Evolutionary conservation across 2,797 vertebrate species (phyloP).

Genomic region (Protosalanx chinensis): DNA sequence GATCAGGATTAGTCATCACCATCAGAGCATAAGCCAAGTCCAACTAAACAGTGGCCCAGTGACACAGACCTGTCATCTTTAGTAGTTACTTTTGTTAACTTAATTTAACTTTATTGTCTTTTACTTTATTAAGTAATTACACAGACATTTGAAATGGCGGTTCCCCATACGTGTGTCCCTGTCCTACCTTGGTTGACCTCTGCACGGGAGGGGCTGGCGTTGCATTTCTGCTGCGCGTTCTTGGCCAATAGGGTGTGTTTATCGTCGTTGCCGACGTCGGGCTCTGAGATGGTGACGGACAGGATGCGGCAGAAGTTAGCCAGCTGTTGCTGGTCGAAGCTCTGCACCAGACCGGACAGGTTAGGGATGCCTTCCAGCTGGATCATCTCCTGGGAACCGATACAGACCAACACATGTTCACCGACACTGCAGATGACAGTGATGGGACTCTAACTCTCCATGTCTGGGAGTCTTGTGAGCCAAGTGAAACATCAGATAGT

Average conservation of each 20-base stretch:
- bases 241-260: conserved; percentile 97
- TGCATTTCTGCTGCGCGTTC: conserved; percentile 93
- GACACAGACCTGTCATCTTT: no score
- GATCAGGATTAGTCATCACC: neutral
- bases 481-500: no score
- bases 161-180: neutral
- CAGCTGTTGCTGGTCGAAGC: conserved; percentile 97
- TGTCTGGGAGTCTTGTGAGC: no score
- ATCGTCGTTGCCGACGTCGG: conserved; percentile 92
- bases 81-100: no score
- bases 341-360: conserved; percentile 88
- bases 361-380: conserved; percentile 96
- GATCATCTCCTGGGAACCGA: conserved; percentile 86
- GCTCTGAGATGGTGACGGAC: conserved; percentile 96
- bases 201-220: conserved; percentile 84
- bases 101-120: no score
- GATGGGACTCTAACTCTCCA: no score
- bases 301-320: conserved; percentile 98
- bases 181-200: conserved; percentile 93
- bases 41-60: neutral
- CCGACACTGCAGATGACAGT: neutral
- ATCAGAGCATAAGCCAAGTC: neutral
- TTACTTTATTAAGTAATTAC: no score
- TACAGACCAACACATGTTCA: neutral
- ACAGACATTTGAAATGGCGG: no score